Conservation (phyloP, 2,113 vertebrate species). For the Odobenus rosmarus region DNA sequence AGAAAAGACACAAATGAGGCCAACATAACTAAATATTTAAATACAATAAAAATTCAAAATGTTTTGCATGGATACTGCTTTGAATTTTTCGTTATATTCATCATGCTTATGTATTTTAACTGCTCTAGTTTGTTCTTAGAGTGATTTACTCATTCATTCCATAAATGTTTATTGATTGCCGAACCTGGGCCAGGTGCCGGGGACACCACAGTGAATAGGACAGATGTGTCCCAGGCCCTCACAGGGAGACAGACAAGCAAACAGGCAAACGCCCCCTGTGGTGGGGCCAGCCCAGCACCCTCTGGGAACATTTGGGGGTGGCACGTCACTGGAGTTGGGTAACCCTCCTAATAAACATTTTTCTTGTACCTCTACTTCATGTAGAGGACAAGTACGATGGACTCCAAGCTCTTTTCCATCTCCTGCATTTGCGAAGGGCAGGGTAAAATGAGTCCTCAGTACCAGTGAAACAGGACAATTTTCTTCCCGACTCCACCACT, state of each 20-base stretch:
- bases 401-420: too few relatives aligned
- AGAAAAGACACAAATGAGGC: neutral
- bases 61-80: neutral
- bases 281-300: too few relatives aligned
- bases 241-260: neutral
- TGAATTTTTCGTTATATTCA: neutral
- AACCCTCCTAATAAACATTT: neutral
- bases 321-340: neutral
- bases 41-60: neutral
- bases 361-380: neutral
- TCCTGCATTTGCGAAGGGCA: rapidly evolving
- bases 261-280: rapidly evolving
- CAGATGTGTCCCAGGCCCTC: neutral
- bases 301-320: neutral
- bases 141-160: neutral
- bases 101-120: neutral
- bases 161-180: neutral
- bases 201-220: neutral
- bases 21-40: neutral
- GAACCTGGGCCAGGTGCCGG: neutral
- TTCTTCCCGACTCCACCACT: neutral
- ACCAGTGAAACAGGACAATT: neutral
- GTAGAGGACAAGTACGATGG: neutral
- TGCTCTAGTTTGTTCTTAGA: neutral
- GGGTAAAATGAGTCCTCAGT: neutral